Evolutionary conservation across 2,888 invertebrate genomes (phyloP).

Genomic region (Ceraclea dissimilis): DNA sequence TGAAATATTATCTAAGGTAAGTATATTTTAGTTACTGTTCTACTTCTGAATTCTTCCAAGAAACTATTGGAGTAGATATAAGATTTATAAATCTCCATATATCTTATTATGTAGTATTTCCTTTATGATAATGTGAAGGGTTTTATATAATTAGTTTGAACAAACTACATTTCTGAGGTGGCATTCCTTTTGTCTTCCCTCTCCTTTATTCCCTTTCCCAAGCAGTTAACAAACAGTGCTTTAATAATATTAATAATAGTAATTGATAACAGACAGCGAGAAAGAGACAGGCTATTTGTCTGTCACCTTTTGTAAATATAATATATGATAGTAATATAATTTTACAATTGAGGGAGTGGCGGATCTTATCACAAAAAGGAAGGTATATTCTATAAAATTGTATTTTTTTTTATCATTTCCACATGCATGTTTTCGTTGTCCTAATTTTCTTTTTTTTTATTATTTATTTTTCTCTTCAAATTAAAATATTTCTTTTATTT

Average conservation of each 20-base stretch:
- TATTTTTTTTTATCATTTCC: conserved; percentile 10
- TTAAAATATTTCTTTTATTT: not conserved
- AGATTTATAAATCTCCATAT: too few relatives aligned
- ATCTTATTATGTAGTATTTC: too few relatives aligned
- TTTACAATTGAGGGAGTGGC: conserved; percentile 14
- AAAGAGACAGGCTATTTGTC: too few relatives aligned
- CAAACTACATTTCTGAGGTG: conserved; percentile 10
- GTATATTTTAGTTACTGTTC: too few relatives aligned
- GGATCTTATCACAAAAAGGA: conserved; percentile 14
- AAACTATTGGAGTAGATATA: too few relatives aligned
- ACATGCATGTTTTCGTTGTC: conserved; percentile 25
- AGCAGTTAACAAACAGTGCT: conserved; percentile 6
- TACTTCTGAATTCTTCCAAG: too few relatives aligned
- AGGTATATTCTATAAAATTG: conserved; percentile 9
- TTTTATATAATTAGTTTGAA: not conserved
- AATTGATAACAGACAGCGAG: too few relatives aligned
- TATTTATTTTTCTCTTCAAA: conserved; percentile 3
- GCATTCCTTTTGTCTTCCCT: conserved; percentile 1
- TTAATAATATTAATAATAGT: too few relatives aligned
- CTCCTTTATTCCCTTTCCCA: not conserved
- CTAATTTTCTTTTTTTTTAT: conserved; percentile 19
- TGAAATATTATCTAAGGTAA: too few relatives aligned
- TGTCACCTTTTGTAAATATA: too few relatives aligned
- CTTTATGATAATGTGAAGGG: too few relatives aligned
- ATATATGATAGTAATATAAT: not conserved